phyloP scores from a whole-genome alignment of 1,140 invertebrate species.

The Bombus cullumanus region DNA sequence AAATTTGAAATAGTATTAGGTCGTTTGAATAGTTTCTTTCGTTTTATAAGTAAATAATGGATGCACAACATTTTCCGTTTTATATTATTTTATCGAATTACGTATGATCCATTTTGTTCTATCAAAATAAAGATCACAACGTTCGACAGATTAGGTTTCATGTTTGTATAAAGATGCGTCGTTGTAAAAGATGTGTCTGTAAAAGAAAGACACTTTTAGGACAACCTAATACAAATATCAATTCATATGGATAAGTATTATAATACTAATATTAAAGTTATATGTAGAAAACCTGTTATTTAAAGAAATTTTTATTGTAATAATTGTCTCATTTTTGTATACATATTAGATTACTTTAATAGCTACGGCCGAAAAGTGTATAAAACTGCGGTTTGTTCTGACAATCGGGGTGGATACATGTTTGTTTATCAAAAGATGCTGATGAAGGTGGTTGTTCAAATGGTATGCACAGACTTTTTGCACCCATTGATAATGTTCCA shows the following conservation, averaged over 20 bases:
- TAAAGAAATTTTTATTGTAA: slow-evolving; percentile 3
- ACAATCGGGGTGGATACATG: slow-evolving; percentile 96
- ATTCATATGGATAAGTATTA: not conserved
- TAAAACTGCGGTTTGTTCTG: slow-evolving; percentile 91
- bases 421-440: slow-evolving; percentile 84
- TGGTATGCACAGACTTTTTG: slow-evolving; percentile 98
- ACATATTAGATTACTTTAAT: slow-evolving; percentile 84
- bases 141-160: too few relatives aligned
- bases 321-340: not conserved
- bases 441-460: slow-evolving; percentile 92
- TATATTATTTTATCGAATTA: too few relatives aligned
- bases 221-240: not conserved
- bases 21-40: too few relatives aligned
- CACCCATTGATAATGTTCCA: slow-evolving; percentile 97
- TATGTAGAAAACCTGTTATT: not conserved
- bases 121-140: too few relatives aligned
- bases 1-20: not conserved
- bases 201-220: too few relatives aligned
- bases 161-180: too few relatives aligned
- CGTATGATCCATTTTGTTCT: too few relatives aligned
- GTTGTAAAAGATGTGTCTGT: too few relatives aligned
- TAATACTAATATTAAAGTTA: not conserved
- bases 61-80: too few relatives aligned
- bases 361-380: slow-evolving; percentile 98
- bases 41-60: too few relatives aligned